phyloP scores from a whole-genome alignment of 1,140 invertebrate genomes.

The Drosophila truncata region DNA sequence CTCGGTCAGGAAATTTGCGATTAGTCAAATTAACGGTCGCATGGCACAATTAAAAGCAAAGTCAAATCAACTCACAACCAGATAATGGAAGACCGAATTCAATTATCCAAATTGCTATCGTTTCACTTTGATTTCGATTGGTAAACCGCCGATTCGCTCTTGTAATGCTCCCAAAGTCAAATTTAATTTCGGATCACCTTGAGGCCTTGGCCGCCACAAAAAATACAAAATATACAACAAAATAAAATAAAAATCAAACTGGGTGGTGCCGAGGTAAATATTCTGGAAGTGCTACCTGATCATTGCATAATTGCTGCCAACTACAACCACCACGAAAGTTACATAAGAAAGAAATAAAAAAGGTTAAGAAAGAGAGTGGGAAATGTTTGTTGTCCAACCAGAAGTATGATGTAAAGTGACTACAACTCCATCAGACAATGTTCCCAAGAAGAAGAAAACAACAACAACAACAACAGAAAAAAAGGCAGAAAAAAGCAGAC shows the following conservation, averaged over 20 bases:
- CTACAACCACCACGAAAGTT: conserved; percentile 32
- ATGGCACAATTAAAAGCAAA: conserved; percentile 67
- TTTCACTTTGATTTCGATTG: conserved; percentile 52
- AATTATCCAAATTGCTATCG: conserved; percentile 54
- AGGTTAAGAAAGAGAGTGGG: conserved; percentile 55
- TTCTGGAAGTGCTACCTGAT: conserved; percentile 56
- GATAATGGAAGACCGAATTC: conserved; percentile 31
- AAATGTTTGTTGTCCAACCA: conserved; percentile 36
- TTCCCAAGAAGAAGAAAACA: conserved; percentile 47
- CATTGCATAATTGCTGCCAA: conserved; percentile 71
- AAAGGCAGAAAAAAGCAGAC: conserved; percentile 14
- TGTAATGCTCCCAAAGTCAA: conserved; percentile 73
- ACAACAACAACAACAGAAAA: conserved; percentile 27
- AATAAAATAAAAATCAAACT: neutral
- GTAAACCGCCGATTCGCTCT: conserved; percentile 35
- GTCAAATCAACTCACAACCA: conserved; percentile 33
- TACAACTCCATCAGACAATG: conserved; percentile 40
- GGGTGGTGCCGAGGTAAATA: conserved; percentile 30
- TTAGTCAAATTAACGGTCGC: conserved; percentile 66
- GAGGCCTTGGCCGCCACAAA: conserved; percentile 24
- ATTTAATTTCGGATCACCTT: conserved; percentile 71
- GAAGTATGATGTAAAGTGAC: conserved; percentile 69
- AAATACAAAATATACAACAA: neutral
- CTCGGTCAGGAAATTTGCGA: conserved; percentile 63
- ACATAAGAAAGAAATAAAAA: conserved; percentile 61